Evolutionary conservation across 2,797 vertebrate species (phyloP).

Genomic region (Hippoglossus hippoglossus): DNA sequence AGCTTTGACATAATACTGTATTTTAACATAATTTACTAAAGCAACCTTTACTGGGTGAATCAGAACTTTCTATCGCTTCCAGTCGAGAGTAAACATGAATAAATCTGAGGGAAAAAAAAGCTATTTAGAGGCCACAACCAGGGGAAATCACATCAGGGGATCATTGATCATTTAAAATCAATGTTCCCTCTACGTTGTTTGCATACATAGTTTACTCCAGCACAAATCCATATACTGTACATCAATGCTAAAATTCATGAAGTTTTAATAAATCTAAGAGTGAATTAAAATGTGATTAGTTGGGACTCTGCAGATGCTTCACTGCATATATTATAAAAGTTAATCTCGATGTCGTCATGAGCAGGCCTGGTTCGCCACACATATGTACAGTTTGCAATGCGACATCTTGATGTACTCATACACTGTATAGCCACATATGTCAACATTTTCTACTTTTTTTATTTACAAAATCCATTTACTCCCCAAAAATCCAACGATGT

Average conservation of each 20-base stretch:
- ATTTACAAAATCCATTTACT: no score
- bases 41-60: background rate
- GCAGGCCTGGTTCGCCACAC: background rate
- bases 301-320: background rate
- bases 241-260: background rate
- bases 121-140: background rate
- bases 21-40: background rate
- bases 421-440: no score
- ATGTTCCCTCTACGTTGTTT: background rate
- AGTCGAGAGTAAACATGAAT: background rate
- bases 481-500: constrained; percentile 27
- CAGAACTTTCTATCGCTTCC: background rate
- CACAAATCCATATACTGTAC: background rate
- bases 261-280: background rate
- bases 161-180: constrained; percentile 1
- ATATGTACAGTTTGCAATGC: no score
- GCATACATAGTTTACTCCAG: constrained; percentile 6
- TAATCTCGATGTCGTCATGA: background rate
- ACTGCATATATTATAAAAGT: background rate
- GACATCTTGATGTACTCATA: no score
- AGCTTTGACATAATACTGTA: no score
- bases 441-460: no score
- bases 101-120: background rate
- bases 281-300: constrained; percentile 13
- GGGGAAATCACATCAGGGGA: background rate